A percentile compares a stretch with the other conserved stretches of the same genome.
These are phyloP conservation scores for Yponomeuta sedellus DNA, from an alignment of 2,888 invertebrate species.

Conservation along the genomic window DNA sequence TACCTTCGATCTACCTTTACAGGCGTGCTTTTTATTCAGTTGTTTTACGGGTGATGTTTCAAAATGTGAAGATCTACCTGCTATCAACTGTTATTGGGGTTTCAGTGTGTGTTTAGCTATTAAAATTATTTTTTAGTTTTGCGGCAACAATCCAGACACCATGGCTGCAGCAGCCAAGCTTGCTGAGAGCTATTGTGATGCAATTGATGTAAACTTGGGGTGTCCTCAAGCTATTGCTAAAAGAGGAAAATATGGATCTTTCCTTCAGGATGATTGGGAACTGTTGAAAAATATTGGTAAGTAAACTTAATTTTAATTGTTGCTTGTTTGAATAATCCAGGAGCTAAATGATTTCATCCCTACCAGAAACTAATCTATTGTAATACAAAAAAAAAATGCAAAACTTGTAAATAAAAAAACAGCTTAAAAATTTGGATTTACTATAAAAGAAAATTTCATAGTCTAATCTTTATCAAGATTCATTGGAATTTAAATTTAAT, in stretches of 20 bases:
- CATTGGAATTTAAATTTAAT: too few species aligned
- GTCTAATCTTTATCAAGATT: too few species aligned
- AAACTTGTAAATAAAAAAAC: too few species aligned
- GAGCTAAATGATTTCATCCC: too few species aligned
- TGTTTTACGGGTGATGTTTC: neutral
- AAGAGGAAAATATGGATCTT: conserved; percentile 96
- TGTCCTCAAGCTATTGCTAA: conserved; percentile 99
- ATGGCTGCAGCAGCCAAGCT: conserved; percentile 91
- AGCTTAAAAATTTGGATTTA: too few species aligned
- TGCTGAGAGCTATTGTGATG: conserved; percentile 93
- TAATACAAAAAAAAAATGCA: too few species aligned
- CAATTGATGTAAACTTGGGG: conserved; percentile 97
- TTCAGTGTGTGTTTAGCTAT: neutral
- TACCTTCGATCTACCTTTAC: too few species aligned
- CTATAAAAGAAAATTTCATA: too few species aligned
- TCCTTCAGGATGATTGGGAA: conserved; percentile 97
- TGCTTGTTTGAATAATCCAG: too few species aligned
- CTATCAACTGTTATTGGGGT: too few species aligned
- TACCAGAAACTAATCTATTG: too few species aligned
- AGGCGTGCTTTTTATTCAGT: too few species aligned
- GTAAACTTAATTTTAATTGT: neutral
- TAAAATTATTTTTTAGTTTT: conserved; percentile 87
- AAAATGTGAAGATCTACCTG: neutral
- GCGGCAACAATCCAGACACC: conserved; percentile 94
- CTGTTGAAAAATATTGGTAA: conserved; percentile 88